Conservation (phyloP, 2,888 invertebrate genomes). For the Zygogramma bicolorata region DNA sequence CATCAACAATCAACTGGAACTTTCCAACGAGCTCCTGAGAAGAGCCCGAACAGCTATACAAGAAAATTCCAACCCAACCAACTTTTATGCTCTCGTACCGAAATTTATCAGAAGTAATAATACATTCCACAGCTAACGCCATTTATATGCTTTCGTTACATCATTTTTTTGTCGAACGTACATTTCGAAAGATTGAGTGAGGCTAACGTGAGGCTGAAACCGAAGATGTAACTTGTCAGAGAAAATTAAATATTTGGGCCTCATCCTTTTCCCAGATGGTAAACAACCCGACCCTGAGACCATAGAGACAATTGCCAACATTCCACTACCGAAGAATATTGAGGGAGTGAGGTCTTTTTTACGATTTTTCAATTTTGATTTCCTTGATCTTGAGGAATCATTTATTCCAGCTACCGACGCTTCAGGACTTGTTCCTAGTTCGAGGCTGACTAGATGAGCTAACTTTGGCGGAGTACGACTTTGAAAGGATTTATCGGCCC, state of each 20-base stretch:
- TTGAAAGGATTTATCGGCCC: conserved; percentile 6
- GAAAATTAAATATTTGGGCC: conserved; percentile 33
- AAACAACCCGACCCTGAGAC: conserved; percentile 26
- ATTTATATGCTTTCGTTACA: too few relatives aligned
- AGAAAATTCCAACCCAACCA: too few relatives aligned
- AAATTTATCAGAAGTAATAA: too few relatives aligned
- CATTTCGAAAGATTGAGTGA: conserved; percentile 24
- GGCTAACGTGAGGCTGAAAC: conserved; percentile 27
- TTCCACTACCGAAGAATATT: conserved; percentile 12
- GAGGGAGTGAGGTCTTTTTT: conserved; percentile 30
- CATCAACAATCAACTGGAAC: too few relatives aligned
- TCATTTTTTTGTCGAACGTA: too few relatives aligned
- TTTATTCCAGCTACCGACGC: conserved; percentile 38
- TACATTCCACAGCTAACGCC: too few relatives aligned
- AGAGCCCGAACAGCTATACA: too few relatives aligned
- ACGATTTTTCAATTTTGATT: conserved; percentile 32
- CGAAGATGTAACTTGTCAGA: conserved; percentile 30
- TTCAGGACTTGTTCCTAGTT: conserved; percentile 8
- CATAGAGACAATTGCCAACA: conserved; percentile 11
- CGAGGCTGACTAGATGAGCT: conserved; percentile 19
- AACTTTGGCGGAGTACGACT: conserved; percentile 23
- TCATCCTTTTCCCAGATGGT: conserved; percentile 28
- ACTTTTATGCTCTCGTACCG: too few relatives aligned
- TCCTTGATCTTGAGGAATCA: conserved; percentile 33
- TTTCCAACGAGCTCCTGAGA: too few relatives aligned